Conservation (phyloP, 2,797 vertebrate species). For the Trichosurus vulpecula region DNA sequence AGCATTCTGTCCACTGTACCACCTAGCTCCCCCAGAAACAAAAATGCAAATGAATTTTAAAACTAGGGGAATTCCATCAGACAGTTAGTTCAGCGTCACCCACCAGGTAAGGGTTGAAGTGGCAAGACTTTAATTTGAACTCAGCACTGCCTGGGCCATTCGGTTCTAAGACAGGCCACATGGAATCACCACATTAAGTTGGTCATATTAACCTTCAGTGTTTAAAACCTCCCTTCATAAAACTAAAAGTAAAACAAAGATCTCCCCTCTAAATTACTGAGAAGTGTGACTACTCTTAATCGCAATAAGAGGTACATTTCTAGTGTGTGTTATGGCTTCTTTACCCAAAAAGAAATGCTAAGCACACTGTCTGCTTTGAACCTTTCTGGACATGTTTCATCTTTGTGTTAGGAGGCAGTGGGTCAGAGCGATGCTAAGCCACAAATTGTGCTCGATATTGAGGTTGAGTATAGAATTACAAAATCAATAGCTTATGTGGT, state of each 20-base stretch:
- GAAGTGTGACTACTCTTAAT: neutral
- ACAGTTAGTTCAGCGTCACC: neutral
- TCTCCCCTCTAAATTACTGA: neutral
- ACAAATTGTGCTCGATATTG: neutral
- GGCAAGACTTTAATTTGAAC: neutral
- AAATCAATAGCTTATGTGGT: neutral
- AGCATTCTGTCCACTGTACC: neutral
- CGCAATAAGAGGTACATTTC: neutral
- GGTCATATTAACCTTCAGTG: neutral
- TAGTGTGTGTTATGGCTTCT: neutral
- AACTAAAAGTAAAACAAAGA: neutral
- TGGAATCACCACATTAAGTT: neutral
- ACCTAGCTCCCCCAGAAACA: neutral
- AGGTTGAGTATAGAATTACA: neutral
- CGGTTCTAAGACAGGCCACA: neutral
- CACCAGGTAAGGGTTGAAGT: neutral
- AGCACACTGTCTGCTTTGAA: neutral
- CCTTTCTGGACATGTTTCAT: neutral
- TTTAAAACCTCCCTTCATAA: slow-evolving; percentile 16
- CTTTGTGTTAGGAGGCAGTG: neutral
- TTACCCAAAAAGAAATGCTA: neutral
- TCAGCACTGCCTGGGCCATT: neutral
- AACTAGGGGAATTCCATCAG: neutral
- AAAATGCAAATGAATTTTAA: neutral
- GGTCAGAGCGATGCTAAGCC: neutral